Base-by-base conservation (phyloP, 1,140 invertebrate species). In the Cotesia vestalis region DNA sequence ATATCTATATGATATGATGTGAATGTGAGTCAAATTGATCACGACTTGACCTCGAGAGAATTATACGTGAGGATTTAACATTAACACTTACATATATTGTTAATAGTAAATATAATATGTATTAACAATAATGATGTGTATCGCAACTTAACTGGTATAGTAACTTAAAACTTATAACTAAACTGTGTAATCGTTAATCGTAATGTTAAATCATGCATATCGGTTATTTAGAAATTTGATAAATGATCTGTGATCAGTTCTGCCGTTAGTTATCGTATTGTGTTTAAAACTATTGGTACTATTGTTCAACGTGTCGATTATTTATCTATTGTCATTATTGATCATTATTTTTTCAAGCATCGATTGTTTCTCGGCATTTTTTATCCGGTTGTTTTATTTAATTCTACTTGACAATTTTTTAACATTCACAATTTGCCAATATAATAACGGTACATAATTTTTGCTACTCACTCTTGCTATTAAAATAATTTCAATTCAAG, bases 211-310 rank as follows among this genome's bases (percentile, higher is more conserved):
- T 20, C 17, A 59, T 59, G 57, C 57, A 59, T 59, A 59, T 46
- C 40, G 20, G 57, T 59, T 20, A 59, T 59, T 59, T 59, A 20
- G 57, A 55, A 55, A 20, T 17, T 59, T 59, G n/a, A 59, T 59
- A 59, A 59, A 59, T 59, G 14, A 17, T 59, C 57, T 27, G 57
- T 59, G 40, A 46, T 46, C 40, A 46, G 5, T 46, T 1, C 35
- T 9, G 57, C 57, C 57, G 57, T 59, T 59, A 59, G 57, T 20
- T 59, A 9, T 59, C 5, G 57, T 59, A 27, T 59, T 8, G 27
- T 59, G 17, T 59, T 17, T 20, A 59, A 59, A 59, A 59, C 20
- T 20, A 59, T 11, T 59, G 55, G 55, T 20, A 59, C 55, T 14
- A 59, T 59, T 59, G 57, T 59, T 59, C 57, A 17, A 9, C 6